Evolutionary conservation across 2,113 vertebrate genomes (phyloP).

Genomic region (Eptatretus burgeri): DNA sequence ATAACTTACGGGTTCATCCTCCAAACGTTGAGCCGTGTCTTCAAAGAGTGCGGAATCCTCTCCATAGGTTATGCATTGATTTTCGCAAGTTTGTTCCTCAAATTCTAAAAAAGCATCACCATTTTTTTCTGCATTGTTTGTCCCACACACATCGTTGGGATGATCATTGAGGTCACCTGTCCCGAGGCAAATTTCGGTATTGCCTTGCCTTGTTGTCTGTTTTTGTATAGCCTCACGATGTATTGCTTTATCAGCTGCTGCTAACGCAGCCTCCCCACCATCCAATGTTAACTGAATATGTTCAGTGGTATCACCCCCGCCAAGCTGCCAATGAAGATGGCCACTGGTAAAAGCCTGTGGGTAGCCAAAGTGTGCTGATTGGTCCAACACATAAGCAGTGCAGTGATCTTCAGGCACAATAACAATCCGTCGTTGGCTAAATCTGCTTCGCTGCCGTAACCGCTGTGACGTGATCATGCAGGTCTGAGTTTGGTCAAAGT

Average conservation of each 20-base stretch:
- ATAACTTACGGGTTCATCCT: constrained; percentile 95
- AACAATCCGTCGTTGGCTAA: constrained; percentile 76
- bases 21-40: constrained; percentile 17
- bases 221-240: constrained; percentile 14
- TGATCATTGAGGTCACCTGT: constrained; percentile 8
- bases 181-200: constrained; percentile 15
- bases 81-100: constrained; percentile 16
- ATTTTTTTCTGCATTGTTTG: not conserved
- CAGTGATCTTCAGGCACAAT: constrained; percentile 63
- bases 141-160: not conserved
- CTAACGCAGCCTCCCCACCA: no score
- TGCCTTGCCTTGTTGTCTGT: constrained; percentile 21
- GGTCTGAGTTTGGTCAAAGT: no score
- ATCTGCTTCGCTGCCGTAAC: constrained; percentile 44
- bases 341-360: constrained; percentile 84
- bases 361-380: constrained; percentile 40
- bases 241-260: no score
- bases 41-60: not conserved
- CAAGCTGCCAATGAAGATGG: constrained; percentile 74
- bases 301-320: constrained; percentile 80
- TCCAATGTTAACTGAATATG: constrained; percentile 41
- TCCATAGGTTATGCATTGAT: not conserved
- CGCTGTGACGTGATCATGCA: constrained; percentile 8
- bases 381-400: constrained; percentile 49
- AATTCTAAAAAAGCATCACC: not conserved